Evolutionary conservation across 2,888 invertebrate species (phyloP).

Genomic region (Eristalis tenax): DNA sequence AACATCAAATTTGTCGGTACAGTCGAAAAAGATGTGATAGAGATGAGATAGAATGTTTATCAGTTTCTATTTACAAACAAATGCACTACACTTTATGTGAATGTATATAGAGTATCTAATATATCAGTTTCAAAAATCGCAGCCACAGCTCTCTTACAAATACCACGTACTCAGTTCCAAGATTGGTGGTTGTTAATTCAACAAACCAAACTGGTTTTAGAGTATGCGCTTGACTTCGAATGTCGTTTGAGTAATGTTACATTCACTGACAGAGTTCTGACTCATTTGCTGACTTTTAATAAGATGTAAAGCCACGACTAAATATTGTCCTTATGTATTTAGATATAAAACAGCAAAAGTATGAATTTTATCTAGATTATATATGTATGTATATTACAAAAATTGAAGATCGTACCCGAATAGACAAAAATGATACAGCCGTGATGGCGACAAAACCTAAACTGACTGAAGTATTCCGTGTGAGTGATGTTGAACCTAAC

Average conservation of each 20-base stretch:
- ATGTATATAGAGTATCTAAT: background rate
- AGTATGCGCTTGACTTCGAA: slow-evolving; percentile 39
- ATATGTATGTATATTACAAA: background rate
- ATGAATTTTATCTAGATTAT: background rate
- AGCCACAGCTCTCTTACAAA: slow-evolving; percentile 16
- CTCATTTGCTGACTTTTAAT: background rate
- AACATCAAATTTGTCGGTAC: background rate
- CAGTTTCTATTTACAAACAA: slow-evolving; percentile 2
- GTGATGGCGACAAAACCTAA: slow-evolving; percentile 45
- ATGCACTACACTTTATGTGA: slow-evolving; percentile 6
- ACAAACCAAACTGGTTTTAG: slow-evolving; percentile 62
- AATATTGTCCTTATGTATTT: background rate
- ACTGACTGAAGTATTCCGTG: slow-evolving; percentile 42
- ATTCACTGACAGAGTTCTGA: slow-evolving; percentile 27
- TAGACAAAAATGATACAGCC: slow-evolving; percentile 42
- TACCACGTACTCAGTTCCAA: slow-evolving; percentile 61
- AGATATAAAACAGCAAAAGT: background rate
- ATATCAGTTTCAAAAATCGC: slow-evolving; percentile 31
- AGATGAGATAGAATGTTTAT: background rate
- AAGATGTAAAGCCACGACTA: background rate
- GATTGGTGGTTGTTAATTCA: slow-evolving; percentile 53
- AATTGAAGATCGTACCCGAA: background rate
- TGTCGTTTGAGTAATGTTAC: slow-evolving; percentile 18
- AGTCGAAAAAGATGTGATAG: background rate
- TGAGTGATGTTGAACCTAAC: slow-evolving; percentile 49